Evolutionary conservation across 2,888 invertebrate genomes (phyloP).

Genomic region (Brachylomia viminalis): DNA sequence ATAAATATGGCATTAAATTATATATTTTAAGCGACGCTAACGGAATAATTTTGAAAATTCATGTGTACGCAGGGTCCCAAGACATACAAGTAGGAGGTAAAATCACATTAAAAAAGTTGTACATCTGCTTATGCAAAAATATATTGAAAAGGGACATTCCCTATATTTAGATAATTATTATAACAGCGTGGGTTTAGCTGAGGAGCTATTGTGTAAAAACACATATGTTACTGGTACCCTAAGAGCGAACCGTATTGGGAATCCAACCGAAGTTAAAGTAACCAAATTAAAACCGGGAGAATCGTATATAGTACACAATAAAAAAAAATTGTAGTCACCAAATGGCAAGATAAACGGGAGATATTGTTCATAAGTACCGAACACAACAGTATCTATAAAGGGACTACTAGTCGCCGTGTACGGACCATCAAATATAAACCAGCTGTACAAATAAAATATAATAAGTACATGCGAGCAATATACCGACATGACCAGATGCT

Average conservation of each 20-base stretch:
- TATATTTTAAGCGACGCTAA: conserved; percentile 62
- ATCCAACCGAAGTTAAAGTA: conserved; percentile 45
- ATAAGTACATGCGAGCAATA: conserved; percentile 62
- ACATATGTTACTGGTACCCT: conserved; percentile 62
- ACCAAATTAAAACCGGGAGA: conserved; percentile 50
- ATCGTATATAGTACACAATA: conserved; percentile 57
- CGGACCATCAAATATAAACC: conserved; percentile 64
- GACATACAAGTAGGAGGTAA: conserved; percentile 52
- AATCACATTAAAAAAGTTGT: conserved; percentile 58
- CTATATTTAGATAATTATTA: conserved; percentile 60
- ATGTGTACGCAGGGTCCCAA: conserved; percentile 61
- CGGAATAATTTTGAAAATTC: conserved; percentile 61
- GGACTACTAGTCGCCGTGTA: conserved; percentile 64
- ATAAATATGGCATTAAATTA: conserved; percentile 54
- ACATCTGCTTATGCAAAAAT: conserved; percentile 56
- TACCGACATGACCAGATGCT: conserved; percentile 55
- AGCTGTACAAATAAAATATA: conserved; percentile 56
- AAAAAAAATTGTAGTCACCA: conserved; percentile 62
- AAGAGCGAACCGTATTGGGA: conserved; percentile 56
- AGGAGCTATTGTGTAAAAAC: conserved; percentile 57
- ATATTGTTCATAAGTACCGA: conserved; percentile 62
- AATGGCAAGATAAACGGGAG: conserved; percentile 63
- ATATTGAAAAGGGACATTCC: conserved; percentile 55
- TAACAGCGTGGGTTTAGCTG: conserved; percentile 58
- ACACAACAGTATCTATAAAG: conserved; percentile 61